Base-by-base conservation (phyloP, 2,888 invertebrate genomes). In the Priocnemis perturbator region DNA sequence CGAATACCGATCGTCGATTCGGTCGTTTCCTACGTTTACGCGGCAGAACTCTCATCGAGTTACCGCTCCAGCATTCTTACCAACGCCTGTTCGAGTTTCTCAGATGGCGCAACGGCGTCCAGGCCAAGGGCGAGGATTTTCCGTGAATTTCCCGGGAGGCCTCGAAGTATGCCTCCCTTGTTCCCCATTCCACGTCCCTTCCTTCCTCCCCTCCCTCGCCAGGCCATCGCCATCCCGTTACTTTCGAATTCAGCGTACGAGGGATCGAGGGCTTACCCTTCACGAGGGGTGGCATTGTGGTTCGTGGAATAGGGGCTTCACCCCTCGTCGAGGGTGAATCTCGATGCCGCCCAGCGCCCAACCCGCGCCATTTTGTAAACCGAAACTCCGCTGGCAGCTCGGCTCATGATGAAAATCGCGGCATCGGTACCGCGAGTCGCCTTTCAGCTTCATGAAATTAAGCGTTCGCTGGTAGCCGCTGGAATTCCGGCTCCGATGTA, bases 351-450 rank as follows among this genome's bases (percentile, higher is more conserved):
- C 72, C 68, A 59, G 58, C 4, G 37, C 45, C 58, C 53, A 26
- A 45, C 55, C 23, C n/a, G 44, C 81, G 81, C 81, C 79, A 80
- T 80, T 81, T 80, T 80, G 79, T 79, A 74, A 71, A 11, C 37
- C 14, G 11, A 37, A 37, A 37, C 37, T 37, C 11, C 26, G 26
- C 37, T 37, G 11, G 4, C 37, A 11, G 37, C 11, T 26, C 37
- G 37, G 11, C 48, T 44, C 59, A 37, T 17, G 21, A 15, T 5
- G 21, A 5, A 23, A 60, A 23, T 20, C 45, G 45, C 48, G 0
- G 47, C 20, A 60, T 20, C 23, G 23, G n/a, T n/a, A n/a, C 20
- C 15, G n/a, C 1, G 14, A 30, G n/a, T 15, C 20, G 5, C 7
- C 59, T 20, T 17, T 20, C 2, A n/a, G n/a, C 37, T 44, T 7